These are phyloP conservation scores for Azemiops feae DNA, from an alignment of 2,113 vertebrate species.

Conservation along the genomic window DNA sequence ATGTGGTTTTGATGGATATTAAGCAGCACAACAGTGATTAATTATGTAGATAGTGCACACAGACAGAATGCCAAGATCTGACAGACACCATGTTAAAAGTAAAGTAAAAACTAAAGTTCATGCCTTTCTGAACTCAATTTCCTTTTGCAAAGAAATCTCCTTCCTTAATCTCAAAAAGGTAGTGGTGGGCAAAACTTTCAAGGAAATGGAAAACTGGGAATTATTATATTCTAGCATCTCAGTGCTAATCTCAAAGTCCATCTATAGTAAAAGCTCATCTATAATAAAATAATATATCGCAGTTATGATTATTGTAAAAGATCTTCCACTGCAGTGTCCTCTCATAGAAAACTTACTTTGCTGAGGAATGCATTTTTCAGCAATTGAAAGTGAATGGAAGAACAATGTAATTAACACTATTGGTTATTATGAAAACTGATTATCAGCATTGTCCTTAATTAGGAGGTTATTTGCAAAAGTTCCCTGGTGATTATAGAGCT, in stretches of 20 bases:
- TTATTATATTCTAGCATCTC: neutral
- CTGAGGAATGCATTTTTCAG: neutral
- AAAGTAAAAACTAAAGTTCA: neutral
- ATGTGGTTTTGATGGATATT: neutral
- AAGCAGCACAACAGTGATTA: neutral
- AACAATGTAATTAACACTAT: neutral
- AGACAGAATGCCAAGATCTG: neutral
- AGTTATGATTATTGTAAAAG: neutral
- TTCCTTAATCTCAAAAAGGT: neutral
- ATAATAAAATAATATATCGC: neutral
- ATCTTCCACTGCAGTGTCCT: neutral
- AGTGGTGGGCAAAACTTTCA: neutral
- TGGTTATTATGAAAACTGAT: neutral
- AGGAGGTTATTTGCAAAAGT: fast-evolving
- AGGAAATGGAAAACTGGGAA: neutral
- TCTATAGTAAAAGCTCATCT: too few relatives aligned
- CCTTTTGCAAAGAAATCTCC: neutral
- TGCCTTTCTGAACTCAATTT: neutral
- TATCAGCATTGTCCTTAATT: neutral
- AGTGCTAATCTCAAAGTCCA: neutral
- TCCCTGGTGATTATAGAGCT: neutral
- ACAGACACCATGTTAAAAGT: neutral
- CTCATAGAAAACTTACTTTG: neutral
- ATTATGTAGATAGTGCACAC: neutral
- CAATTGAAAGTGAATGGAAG: neutral